Percentiles rank a stretch among this genome's conserved stretches.
Conservation (phyloP, 2,797 vertebrate species). For the Triplophysa bombifrons region DNA sequence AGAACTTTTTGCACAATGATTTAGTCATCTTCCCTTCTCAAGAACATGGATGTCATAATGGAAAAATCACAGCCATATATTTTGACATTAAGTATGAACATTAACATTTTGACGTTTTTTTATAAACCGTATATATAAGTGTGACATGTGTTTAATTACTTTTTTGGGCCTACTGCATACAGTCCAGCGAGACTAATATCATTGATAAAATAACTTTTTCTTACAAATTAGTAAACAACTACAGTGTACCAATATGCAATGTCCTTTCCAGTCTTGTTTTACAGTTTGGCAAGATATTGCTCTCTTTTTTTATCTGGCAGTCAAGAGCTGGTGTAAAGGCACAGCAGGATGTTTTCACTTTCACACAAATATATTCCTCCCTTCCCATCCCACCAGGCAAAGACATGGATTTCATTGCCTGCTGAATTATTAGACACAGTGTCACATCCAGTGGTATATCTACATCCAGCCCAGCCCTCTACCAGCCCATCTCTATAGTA, state of each 20-base stretch:
- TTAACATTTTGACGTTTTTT: too few species aligned
- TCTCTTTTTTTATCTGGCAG: background rate
- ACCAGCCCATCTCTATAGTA: conserved; percentile 55
- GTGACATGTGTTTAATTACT: background rate
- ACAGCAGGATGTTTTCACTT: conserved; percentile 37
- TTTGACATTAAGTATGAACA: too few species aligned
- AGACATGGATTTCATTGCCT: conserved; percentile 60
- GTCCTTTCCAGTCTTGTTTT: background rate
- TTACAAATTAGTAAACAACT: background rate
- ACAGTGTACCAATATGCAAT: background rate
- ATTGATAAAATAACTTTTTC: background rate
- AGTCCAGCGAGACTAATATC: background rate
- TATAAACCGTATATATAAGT: too few species aligned
- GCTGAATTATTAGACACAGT: conserved; percentile 65
- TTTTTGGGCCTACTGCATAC: background rate
- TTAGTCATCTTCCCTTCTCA: too few species aligned
- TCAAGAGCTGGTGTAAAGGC: conserved; percentile 7
- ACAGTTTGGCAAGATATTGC: background rate
- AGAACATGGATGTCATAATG: too few species aligned
- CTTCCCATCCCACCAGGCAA: conserved; percentile 33
- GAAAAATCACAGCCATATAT: too few species aligned
- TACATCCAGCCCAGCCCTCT: conserved; percentile 58
- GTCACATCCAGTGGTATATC: conserved; percentile 64
- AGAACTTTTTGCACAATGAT: background rate
- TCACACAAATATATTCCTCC: conserved; percentile 50